Evolutionary conservation across 2,113 vertebrate genomes (phyloP).

Genomic region (Larimichthys crocea): DNA sequence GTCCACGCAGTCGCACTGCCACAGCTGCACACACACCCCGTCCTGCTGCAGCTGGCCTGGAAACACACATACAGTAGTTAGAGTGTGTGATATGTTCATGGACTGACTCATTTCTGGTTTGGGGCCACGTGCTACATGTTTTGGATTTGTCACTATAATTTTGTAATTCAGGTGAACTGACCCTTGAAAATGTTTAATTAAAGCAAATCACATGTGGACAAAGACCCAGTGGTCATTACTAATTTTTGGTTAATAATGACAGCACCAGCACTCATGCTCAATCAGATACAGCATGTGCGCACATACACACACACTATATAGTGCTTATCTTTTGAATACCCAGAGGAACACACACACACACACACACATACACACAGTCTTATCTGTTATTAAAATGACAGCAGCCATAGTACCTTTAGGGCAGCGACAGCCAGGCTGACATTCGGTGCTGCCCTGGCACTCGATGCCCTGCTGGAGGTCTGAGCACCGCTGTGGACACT

Average conservation of each 20-base stretch:
- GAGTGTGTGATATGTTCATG: not conserved
- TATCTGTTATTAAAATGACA: constrained; percentile 38
- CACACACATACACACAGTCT: not conserved
- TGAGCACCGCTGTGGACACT: constrained; percentile 88
- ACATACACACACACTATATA: not conserved
- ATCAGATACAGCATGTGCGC: not conserved
- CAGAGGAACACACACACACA: constrained; percentile 1
- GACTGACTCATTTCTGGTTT: too few species aligned
- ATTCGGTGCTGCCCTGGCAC: constrained; percentile 81
- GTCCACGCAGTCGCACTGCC: constrained; percentile 90
- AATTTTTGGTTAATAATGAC: not conserved
- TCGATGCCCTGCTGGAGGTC: constrained; percentile 89
- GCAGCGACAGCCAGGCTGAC: constrained; percentile 89
- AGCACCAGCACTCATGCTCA: not conserved
- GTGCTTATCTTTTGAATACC: constrained; percentile 15
- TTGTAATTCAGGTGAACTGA: not conserved
- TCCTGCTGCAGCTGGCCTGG: constrained; percentile 88
- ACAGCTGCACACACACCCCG: constrained; percentile 81
- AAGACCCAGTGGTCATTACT: not conserved
- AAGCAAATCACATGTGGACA: not conserved
- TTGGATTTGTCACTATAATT: not conserved
- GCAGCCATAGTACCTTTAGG: constrained; percentile 76
- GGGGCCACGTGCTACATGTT: too few species aligned
- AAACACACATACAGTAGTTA: constrained; percentile 10
- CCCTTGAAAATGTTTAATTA: not conserved